Evolutionary conservation across 2,888 invertebrate genomes (phyloP).

Genomic region (Mylabris sibirica): DNA sequence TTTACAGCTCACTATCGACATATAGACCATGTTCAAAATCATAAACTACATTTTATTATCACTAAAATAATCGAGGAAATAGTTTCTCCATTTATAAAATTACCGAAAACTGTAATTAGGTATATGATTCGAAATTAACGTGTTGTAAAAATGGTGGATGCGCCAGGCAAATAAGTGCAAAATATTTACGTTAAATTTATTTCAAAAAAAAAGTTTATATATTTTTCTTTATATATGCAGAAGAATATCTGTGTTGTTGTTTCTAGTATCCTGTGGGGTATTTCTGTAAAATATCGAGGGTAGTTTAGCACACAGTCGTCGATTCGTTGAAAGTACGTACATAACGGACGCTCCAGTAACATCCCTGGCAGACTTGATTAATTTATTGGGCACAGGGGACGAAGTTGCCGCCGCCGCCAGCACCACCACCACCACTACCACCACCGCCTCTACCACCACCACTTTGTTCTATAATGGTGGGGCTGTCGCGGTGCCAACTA

Average conservation of each 20-base stretch:
- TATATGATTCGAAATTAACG: neutral
- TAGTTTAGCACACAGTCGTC: conserved; percentile 22
- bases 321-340: conserved; percentile 27
- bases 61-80: neutral
- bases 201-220: neutral
- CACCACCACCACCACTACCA: conserved; percentile 47
- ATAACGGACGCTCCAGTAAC: conserved; percentile 39
- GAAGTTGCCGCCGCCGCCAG: conserved; percentile 42
- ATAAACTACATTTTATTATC: conserved; percentile 46
- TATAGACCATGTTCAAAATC: conserved; percentile 44
- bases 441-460: conserved; percentile 47
- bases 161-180: neutral
- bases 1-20: conserved; percentile 55
- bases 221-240: conserved; percentile 2
- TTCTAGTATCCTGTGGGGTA: conserved; percentile 2
- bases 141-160: neutral
- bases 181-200: neutral
- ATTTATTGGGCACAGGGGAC: conserved; percentile 60
- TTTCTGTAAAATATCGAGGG: conserved; percentile 11
- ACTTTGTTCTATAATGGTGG: conserved; percentile 25
- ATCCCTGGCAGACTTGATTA: conserved; percentile 59
- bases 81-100: neutral
- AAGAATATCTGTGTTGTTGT: neutral
- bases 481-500: conserved; percentile 25
- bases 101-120: neutral